These are phyloP conservation scores for Leucopsar rothschildi DNA, from an alignment of 2,113 vertebrate species.

Conservation along the genomic window DNA sequence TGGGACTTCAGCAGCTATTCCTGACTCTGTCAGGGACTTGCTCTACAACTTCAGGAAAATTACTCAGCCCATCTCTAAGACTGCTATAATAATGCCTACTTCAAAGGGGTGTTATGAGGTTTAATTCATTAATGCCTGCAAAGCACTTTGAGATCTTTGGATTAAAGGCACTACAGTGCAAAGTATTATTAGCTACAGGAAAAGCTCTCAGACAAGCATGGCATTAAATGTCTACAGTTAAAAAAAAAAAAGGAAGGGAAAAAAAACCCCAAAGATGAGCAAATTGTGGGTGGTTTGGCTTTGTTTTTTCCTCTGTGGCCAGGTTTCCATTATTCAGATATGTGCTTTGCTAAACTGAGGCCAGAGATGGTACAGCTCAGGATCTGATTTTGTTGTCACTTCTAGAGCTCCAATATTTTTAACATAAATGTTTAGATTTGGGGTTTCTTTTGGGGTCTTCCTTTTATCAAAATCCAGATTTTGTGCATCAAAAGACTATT, in stretches of 20 bases:
- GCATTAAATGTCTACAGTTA: slow-evolving; percentile 10
- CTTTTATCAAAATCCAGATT: background rate
- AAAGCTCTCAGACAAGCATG: slow-evolving; percentile 47
- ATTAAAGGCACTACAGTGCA: slow-evolving; percentile 53
- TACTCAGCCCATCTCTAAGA: slow-evolving; percentile 44
- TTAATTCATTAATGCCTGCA: slow-evolving; percentile 64
- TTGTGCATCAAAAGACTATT: background rate
- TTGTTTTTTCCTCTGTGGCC: background rate
- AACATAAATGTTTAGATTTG: background rate
- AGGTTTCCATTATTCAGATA: background rate
- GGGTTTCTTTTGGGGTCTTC: background rate
- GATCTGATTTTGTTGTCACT: background rate
- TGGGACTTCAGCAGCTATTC: background rate
- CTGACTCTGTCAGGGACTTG: slow-evolving; percentile 49
- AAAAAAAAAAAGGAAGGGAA: background rate
- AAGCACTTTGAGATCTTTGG: slow-evolving; percentile 61
- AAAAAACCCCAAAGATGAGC: background rate
- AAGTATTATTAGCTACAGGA: slow-evolving; percentile 52
- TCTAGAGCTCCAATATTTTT: background rate
- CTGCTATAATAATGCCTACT: slow-evolving; percentile 62
- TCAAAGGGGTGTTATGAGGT: slow-evolving; percentile 61
- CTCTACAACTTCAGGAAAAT: slow-evolving; percentile 53
- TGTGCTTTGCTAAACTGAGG: background rate
- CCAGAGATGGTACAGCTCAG: background rate
- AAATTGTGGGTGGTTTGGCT: background rate